Evolutionary conservation across 2,888 invertebrate genomes (phyloP), one percentile per base, ranked within the genome.

Genomic region (Formica aserva): DNA sequence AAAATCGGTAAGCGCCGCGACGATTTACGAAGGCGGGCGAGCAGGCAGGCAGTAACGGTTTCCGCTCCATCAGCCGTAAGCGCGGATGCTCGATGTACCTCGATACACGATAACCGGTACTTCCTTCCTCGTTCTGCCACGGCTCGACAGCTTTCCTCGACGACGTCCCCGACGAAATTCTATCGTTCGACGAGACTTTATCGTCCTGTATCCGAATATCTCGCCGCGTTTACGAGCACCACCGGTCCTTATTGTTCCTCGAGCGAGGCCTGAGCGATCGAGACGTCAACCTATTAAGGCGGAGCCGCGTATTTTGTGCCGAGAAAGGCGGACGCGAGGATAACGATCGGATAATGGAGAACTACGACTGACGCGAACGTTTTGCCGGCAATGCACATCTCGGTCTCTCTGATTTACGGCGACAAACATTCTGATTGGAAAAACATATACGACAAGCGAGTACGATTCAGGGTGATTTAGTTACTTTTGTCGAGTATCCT

Each of bases 11-110:
- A 91, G 91, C 88, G 88, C 86, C 87, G 87, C 85, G 88, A 91
- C 89, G 91, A 92, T 92, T 92, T 90, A 92, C 92, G 89, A 82
- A 85, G 80, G 87, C 77, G 83, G 87, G 67, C 15, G 52, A 72
- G 48, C 4, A 35, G 45, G 38, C 82, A 86, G 86, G 91, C 89
- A 89, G 91, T 92, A 90, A 91, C 92, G 91, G 91, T 93, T 92
- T 92, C 92, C 91, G 92, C 92, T 92, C 93, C 92, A 93, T 92
- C 92, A 89, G 86, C 87, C 90, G 92, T 92, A 89, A 91, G 90
- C 90, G 90, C 91, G 91, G 92, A 86, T 90, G 93, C 91, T 91
- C 90, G 91, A 91, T 90, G 91, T 91, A 91, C 89, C 35, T 35
- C 92, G 92, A 92, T 92, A 91, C 90, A 88, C 90, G 92, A 92